A percentile compares a stretch with the other conserved stretches of the same genome.
phyloP scores from a whole-genome alignment of 2,797 vertebrate species.

The Macropus fuliginosus region DNA sequence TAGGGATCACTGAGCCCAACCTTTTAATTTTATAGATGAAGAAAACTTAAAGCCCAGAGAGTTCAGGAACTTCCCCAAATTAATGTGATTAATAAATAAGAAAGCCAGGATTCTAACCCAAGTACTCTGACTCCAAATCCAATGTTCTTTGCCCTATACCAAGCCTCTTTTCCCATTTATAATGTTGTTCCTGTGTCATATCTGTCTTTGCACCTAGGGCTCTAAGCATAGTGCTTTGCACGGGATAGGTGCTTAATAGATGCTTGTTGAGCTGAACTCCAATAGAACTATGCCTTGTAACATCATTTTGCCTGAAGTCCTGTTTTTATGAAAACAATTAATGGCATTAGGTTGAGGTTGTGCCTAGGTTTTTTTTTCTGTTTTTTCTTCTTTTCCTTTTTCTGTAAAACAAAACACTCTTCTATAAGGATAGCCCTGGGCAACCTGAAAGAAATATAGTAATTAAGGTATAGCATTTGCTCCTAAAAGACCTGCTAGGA shows the following conservation, averaged over 20 bases:
- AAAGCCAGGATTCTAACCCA: not conserved
- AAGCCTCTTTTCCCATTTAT: not conserved
- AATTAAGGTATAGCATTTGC: not conserved
- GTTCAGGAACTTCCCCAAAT: not conserved
- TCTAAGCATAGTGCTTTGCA: not conserved
- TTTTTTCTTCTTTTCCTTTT: conserved; percentile 6
- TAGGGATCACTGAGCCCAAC: not conserved
- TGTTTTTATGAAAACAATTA: not conserved
- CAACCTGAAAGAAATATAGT: conserved; percentile 13
- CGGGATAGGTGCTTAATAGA: not conserved
- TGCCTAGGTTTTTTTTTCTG: conserved; percentile 31
- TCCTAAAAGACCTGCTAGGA: not conserved
- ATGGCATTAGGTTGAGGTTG: not conserved
- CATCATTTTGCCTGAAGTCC: not conserved
- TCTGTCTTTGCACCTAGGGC: not conserved
- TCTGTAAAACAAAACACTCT: not conserved
- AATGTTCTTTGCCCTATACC: not conserved
- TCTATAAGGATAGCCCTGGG: not conserved
- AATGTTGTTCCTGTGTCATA: not conserved
- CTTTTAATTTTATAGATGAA: not conserved
- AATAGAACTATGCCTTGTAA: not conserved
- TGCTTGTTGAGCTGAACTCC: not conserved
- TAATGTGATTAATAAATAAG: not conserved
- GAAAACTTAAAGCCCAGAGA: not conserved
- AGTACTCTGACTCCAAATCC: not conserved